Evolutionary conservation across 2,888 invertebrate genomes (phyloP), one percentile per base, ranked within the genome.

Genomic region (Dorcus hopei): DNA sequence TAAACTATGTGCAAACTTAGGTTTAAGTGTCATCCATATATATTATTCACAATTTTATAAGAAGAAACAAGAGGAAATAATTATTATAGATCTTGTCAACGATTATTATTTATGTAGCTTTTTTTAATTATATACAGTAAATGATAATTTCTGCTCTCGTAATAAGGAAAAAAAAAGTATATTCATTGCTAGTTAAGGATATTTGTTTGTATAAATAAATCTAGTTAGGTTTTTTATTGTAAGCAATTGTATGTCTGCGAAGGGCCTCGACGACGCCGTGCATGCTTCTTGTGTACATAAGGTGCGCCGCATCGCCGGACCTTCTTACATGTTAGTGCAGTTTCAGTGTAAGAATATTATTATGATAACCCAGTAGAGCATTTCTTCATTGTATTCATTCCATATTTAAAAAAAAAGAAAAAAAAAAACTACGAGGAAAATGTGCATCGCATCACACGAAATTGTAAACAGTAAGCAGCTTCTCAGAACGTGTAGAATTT

Each of bases 141-240:
- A 60, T 57, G 62, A 62, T 65, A 59, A 59, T 58, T 62, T 65
- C 57, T 63, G 50, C 26, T 26, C 26, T 33, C 26, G 26, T 33
- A 33, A 65, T 58, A 59, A 48, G 52, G 66, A 48, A 40, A 47
- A 68, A 57, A 61, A 67, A 65, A 38, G 71, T 73, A 74, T 74
- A 75, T 75, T 75, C 73, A 75, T 71, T 75, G 73, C 72, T 77
- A 77, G 75, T 76, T 74, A 75, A 72, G 69, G 73, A 74, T 71
- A 70, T 76, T 78, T 78, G 77, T 79, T 78, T 79, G 78, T 79
- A 78, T 78, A 78, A 72, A 78, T 77, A 76, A 77, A 73, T 75
- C 74, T 76, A 77, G 76, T 74, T 77, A 77, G 74, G 48, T 75
- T 75, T 76, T 76, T 74, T 77, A 77, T 76, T 74, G 73, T 78